Percentiles rank a stretch among this genome's conserved stretches.
Conservation (phyloP, 1,140 invertebrate genomes). For the Trinorchestia longiramus region DNA sequence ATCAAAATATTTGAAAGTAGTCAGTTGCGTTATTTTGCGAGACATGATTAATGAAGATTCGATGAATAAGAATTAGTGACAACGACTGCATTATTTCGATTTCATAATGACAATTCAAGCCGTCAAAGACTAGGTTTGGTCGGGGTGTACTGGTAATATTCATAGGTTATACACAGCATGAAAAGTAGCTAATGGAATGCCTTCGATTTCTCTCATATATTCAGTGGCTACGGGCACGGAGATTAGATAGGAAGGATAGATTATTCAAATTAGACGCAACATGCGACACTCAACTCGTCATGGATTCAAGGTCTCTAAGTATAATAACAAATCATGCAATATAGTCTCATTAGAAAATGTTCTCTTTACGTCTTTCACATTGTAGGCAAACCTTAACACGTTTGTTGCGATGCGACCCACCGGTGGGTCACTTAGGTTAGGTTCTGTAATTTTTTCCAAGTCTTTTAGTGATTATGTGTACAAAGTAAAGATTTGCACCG, state of each 20-base stretch:
- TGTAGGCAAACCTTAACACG: no score
- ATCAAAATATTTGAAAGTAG: background rate
- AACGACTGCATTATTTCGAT: background rate
- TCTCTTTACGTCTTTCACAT: background rate
- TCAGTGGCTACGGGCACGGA: background rate
- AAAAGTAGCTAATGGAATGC: background rate
- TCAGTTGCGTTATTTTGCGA: background rate
- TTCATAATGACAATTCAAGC: background rate
- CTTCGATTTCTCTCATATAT: background rate
- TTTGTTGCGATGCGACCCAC: no score
- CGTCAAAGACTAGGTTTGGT: background rate
- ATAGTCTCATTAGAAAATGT: background rate
- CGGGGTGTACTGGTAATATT: background rate
- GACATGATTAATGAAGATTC: background rate
- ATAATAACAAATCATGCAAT: no score
- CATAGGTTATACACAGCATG: background rate
- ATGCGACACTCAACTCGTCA: background rate
- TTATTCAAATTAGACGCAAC: background rate
- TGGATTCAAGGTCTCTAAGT: background rate
- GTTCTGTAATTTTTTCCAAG: no score
- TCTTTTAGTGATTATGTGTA: no score
- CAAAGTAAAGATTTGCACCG: no score
- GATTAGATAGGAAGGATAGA: background rate
- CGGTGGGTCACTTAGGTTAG: no score
- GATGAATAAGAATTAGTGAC: background rate